Base-by-base conservation (phyloP, 2,888 invertebrate species). In the Synanthedon formicaeformis region DNA sequence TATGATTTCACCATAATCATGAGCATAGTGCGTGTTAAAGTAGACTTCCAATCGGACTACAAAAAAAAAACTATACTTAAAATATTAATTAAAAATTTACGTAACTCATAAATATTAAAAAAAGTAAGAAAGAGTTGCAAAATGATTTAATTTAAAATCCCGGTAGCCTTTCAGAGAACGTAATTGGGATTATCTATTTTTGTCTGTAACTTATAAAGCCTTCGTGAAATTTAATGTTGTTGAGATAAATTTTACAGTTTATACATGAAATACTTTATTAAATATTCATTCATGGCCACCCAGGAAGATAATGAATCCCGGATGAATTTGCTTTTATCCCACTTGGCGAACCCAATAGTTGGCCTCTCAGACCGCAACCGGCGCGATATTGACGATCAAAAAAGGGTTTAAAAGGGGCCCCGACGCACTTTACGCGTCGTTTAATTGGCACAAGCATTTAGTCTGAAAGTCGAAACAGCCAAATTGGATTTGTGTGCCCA, bases 401-500 rank as follows among this genome's bases (percentile, higher is more conserved):
- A 74, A 73, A 72, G 70, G 75, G 68, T 63, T 60, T 58, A 57
- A 63, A 64, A 65, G 74, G 75, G 70, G 71, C 13, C n/a, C 63
- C 58, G 64, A 71, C 73, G 75, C 78, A 80, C 78, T 81, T 83
- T 83, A 76, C 81, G 79, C 82, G 72, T 74, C 80, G 75, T 71
- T 82, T 85, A 83, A 83, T 85, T 83, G 83, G 75, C 73, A 72
- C 76, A 74, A 79, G 76, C 57, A 55, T 57, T 57, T 56, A 56
- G 53, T 65, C 70, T 73, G 77, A 78, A 82, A 83, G 81, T 80
- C 75, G 79, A 75, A 80, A 77, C 74, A 78, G 70, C 70, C 73
- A 81, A 86, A 84, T 85, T 84, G 78, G 82, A 84, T 85, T 84
- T 80, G 68, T 69, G 66, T 73, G 74, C 73, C 75, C 74, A 71